Evolutionary conservation across 2,888 invertebrate species (phyloP).

Genomic region (Ophioninae sp.): DNA sequence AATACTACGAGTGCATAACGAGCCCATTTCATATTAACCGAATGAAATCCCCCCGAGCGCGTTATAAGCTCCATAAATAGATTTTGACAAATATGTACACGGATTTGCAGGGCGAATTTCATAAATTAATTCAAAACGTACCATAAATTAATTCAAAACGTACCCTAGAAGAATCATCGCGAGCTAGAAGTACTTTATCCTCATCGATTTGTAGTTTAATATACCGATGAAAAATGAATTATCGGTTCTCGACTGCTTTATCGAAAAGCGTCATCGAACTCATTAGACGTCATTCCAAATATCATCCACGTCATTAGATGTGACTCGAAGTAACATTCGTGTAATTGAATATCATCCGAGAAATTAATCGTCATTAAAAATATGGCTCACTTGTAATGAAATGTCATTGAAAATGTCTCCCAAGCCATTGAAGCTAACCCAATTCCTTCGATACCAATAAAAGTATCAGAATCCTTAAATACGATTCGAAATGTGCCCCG

Average conservation of each 20-base stretch:
- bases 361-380: no score
- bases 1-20: conserved; percentile 48
- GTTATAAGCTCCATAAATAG: conserved; percentile 36
- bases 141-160: background rate
- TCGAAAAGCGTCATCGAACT: background rate
- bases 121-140: background rate
- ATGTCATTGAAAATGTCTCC: no score
- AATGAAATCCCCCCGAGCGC: conserved; percentile 65
- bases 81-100: conserved; percentile 26
- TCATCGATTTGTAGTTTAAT: background rate
- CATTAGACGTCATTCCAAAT: no score
- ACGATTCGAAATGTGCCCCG: no score
- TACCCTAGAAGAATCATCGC: background rate
- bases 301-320: no score
- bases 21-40: conserved; percentile 72
- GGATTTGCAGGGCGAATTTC: background rate
- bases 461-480: background rate
- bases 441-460: no score
- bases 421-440: no score
- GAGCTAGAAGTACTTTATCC: background rate
- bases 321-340: no score
- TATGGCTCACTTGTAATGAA: no score
- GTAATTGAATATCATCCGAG: no score
- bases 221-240: background rate
- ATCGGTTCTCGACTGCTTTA: background rate